These are phyloP conservation scores for Agelas oroides DNA, from an alignment of 37 sponge, comb jelly and placozoan genomes.

Conservation along the genomic window DNA sequence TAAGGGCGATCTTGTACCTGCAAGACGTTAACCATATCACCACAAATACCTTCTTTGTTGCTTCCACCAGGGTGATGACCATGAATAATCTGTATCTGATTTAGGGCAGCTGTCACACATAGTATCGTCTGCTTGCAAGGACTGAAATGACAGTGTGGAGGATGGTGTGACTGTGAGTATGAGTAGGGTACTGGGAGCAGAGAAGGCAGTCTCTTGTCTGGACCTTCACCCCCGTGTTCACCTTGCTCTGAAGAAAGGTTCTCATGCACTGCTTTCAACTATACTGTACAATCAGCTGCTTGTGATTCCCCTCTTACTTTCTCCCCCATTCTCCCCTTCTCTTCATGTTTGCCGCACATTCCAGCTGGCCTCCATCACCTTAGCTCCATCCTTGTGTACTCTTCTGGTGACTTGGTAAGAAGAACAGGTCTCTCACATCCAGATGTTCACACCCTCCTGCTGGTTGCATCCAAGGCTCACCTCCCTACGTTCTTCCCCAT, in stretches of 20 bases:
- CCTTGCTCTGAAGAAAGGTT: slow-evolving; percentile 55
- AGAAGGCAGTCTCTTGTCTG: slow-evolving; percentile 8
- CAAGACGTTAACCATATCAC: too few relatives aligned
- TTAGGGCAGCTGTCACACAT: too few relatives aligned
- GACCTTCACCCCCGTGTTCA: slow-evolving; percentile 46
- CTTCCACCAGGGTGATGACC: too few relatives aligned
- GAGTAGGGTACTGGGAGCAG: neutral
- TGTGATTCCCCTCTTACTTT: too few relatives aligned
- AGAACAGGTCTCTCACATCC: slow-evolving; percentile 46
- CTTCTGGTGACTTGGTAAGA: slow-evolving; percentile 43
- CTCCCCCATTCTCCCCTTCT: too few relatives aligned
- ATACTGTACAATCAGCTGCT: too few relatives aligned
- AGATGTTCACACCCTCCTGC: slow-evolving; percentile 31
- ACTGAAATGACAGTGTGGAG: too few relatives aligned
- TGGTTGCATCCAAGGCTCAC: slow-evolving; percentile 32
- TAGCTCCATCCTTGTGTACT: slow-evolving; percentile 25
- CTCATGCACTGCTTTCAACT: neutral
- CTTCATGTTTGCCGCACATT: too few relatives aligned
- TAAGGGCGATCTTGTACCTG: too few relatives aligned
- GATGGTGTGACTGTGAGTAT: neutral
- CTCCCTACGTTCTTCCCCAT: neutral
- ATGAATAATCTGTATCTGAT: too few relatives aligned
- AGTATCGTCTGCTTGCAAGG: too few relatives aligned
- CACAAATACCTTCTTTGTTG: too few relatives aligned
- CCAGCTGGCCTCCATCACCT: slow-evolving; percentile 36